Base-by-base conservation (phyloP, 2,113 vertebrate genomes). In the pig (Sus scrofa) region DNA sequence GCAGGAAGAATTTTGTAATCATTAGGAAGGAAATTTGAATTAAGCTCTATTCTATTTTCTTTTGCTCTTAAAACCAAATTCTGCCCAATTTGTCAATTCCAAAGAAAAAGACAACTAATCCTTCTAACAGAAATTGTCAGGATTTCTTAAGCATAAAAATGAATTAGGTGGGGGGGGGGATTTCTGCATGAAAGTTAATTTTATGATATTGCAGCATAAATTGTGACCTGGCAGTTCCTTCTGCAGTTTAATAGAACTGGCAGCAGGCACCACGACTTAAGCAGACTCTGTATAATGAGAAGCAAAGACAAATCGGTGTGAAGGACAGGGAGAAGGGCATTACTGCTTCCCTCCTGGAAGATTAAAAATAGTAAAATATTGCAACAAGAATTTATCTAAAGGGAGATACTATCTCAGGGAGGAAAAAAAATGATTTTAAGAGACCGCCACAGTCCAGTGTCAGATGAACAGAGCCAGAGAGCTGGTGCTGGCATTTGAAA, bases 291-390 rank as follows among this genome's bases (percentile, higher is more conserved):
- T 96, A 56, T 97, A 98, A 98, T 97, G 96, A 98, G 91, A 97
- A 96, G 87, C 97, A 98, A 97, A 95, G 97, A 98, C 97, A 98
- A 98, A 98, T 94, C 91, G 63, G 79, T 96, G 93, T 97, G 94
- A 93, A 97, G 84, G 93, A 94, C 98, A 94, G 89, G 89, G 95
- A 98, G 96, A 98, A 98, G 98, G 97, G 93, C 97, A 98, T 85
- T 81, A 97, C 97, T 95, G 71, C 52, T 91, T 98, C 95, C 79
- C 75, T 98, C 96, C 93, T 98, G 97, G 97, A 96, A 98, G 95
- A 97, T 97, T 98, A 98, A 98, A 97, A 95, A 90, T 96, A 97
- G 91, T 98, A 97, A 98, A 98, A 98, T 98, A 98, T 97, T 98
- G 98, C 97, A 96, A 97, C 24, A 50, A 44, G 89, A 97, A 97